These are phyloP conservation scores for Pogonomyrmex californicus DNA, from an alignment of 1,140 invertebrate species.

Conservation along the genomic window DNA sequence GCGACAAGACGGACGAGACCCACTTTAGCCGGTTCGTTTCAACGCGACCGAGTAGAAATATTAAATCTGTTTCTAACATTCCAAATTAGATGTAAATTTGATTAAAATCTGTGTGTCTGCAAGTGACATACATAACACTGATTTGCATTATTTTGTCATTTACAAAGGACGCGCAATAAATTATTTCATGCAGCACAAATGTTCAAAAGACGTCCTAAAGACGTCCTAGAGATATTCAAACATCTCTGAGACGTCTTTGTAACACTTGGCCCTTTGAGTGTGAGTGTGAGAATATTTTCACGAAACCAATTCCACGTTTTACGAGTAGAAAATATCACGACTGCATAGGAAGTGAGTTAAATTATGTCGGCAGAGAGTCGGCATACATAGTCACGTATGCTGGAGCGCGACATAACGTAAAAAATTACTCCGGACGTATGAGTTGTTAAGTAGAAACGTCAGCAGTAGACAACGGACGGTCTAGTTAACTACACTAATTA, in stretches of 20 bases:
- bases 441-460: conserved; percentile 40
- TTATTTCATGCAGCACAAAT: not conserved
- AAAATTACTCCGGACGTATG: not conserved
- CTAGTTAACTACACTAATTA: conserved; percentile 55
- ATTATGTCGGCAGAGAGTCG: conserved; percentile 9
- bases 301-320: not conserved
- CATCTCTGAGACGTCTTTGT: too few species aligned
- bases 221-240: too few species aligned
- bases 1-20: not conserved
- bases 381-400: not conserved
- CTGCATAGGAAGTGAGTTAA: not conserved
- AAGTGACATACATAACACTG: too few species aligned
- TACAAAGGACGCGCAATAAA: not conserved
- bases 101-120: too few species aligned
- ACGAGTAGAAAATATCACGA: not conserved
- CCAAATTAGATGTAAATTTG: too few species aligned
- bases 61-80: not conserved
- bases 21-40: not conserved
- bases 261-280: too few species aligned
- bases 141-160: not conserved
- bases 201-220: too few species aligned
- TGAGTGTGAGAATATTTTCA: too few species aligned
- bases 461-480: conserved; percentile 14
- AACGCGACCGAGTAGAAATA: not conserved
- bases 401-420: not conserved